A percentile compares a stretch with the other conserved stretches of the same genome.
Conservation (phyloP, 2,797 vertebrate genomes). For the Siniperca obscura region DNA sequence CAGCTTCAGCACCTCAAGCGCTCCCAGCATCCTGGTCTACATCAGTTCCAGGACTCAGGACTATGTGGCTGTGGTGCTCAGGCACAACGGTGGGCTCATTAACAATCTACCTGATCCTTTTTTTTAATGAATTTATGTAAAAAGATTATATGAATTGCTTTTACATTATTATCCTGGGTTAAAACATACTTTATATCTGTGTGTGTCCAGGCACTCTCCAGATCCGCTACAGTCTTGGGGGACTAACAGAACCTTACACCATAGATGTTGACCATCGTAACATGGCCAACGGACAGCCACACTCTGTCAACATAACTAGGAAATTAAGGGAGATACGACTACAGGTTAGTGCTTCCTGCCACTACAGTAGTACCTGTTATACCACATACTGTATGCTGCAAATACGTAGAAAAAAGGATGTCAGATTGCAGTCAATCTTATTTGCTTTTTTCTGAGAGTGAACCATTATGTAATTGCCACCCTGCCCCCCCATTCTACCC, state of each 20-base stretch:
- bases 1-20: conserved; percentile 95
- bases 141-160: neutral
- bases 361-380: neutral
- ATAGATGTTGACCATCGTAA: conserved; percentile 92
- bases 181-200: neutral
- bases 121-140: no score
- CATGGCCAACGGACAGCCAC: conserved; percentile 96
- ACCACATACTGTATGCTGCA: neutral
- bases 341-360: conserved; percentile 84
- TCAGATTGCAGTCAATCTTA: neutral
- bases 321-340: conserved; percentile 85
- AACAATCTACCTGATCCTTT: neutral
- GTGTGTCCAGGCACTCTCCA: conserved; percentile 90
- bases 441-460: no score
- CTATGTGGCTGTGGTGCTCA: conserved; percentile 92
- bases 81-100: conserved; percentile 69
- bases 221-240: conserved; percentile 93
- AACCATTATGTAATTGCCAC: no score
- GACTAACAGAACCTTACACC: conserved; percentile 89
- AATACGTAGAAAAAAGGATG: neutral
- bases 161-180: neutral
- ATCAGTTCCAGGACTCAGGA: conserved; percentile 93
- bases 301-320: conserved; percentile 92
- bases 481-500: no score
- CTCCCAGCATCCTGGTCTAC: conserved; percentile 92